Evolutionary conservation across 1,140 invertebrate genomes (phyloP), one percentile per base, ranked within the genome.

Genomic region (Atta colombica): DNA sequence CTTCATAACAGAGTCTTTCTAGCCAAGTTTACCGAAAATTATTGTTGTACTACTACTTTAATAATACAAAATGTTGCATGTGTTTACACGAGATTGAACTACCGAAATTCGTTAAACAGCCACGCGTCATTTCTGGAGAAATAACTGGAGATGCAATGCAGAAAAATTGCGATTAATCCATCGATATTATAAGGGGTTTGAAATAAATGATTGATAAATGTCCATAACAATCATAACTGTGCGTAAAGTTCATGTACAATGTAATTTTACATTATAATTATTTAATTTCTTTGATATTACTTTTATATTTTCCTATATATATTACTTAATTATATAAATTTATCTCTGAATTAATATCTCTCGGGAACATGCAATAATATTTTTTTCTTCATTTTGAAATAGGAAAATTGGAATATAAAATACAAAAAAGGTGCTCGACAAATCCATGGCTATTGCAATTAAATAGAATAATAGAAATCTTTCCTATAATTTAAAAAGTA

Each of bases 21-120:
- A 89, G 82, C 58, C 81, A 87, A 87, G 91, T 89, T 93, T 93
- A 93, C 92, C 92, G 92, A 93, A 93, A 91, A 92, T 93, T 93
- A 92, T 88, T 88, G 77, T 88, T 89, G 84, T n/a, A 87, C 89
- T 86, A 87, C 88, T 87, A 87, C 81, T 88, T 60, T 63, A 89
- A 77, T 89, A 88, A 87, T 86, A 90, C 87, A 74, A 88, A 87
- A 66, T 55, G 53, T 16, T 21, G 58, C 74, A 88, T 60, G 39
- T 77, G 86, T 87, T 85, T 81, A 39, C 55, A 77, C 78, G 80
- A 88, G 86, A 21, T 2, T 86, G 69, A 71, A 75, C 87, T 80
- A 89, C 58, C 85, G 84, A 91, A 91, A 91, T 90, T 88, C 72
- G 51, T 60, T 58, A 63, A 49, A 74, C 86, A 77, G 58, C 63